These are phyloP conservation scores for Dolomedes plantarius DNA, from an alignment of 2,888 invertebrate species.

Conservation along the genomic window DNA sequence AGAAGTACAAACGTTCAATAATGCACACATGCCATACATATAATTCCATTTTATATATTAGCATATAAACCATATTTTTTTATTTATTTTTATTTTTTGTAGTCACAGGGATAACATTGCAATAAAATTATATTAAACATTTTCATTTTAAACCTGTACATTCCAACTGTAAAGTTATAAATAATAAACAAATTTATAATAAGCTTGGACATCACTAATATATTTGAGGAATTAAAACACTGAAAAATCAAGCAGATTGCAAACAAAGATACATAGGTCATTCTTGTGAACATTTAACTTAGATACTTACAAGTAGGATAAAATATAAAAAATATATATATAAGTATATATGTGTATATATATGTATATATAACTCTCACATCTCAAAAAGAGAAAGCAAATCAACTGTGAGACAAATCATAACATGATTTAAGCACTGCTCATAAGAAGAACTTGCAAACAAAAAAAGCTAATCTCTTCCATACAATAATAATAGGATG, in stretches of 20 bases:
- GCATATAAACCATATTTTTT: not conserved
- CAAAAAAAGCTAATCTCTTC: constrained; percentile 6
- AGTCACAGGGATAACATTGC: constrained; percentile 13
- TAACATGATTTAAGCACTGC: constrained; percentile 1
- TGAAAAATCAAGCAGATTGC: not conserved
- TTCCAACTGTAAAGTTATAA: constrained; percentile 14
- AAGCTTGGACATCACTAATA: constrained; percentile 23
- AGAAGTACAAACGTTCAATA: not conserved
- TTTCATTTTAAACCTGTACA: constrained; percentile 3
- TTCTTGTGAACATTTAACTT: not conserved
- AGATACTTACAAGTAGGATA: constrained; percentile 30
- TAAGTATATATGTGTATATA: constrained; percentile 6
- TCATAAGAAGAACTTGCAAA: not conserved
- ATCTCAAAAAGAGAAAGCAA: constrained; percentile 13
- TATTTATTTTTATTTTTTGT: not conserved
- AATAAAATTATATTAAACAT: constrained; percentile 12
- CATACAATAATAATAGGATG: not conserved
- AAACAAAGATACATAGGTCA: constrained; percentile 2
- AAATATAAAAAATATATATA: constrained; percentile 29
- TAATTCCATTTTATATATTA: not conserved
- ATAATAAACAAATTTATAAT: constrained; percentile 12
- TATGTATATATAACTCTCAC: constrained; percentile 34
- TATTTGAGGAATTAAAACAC: not conserved
- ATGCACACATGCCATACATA: constrained; percentile 6
- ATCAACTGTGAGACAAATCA: not conserved